Base-by-base conservation (phyloP, 2,113 vertebrate genomes). In the Atractosteus spatula region DNA sequence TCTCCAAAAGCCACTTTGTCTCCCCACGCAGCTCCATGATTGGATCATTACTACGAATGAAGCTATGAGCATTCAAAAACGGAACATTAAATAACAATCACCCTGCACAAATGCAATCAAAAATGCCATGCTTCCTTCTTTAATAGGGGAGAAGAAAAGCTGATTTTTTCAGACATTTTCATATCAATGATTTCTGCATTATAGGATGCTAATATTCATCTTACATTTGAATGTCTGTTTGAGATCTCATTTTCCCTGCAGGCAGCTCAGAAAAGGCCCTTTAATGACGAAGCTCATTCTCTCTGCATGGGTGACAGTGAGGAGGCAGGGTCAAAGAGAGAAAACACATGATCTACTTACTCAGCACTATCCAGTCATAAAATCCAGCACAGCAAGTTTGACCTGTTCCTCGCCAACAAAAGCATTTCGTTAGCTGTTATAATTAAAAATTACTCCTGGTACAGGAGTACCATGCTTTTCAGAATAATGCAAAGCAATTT, bases 271-370 rank as follows among this genome's bases (percentile, higher is more conserved):
- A 44, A 77, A 81, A 79, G 77, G 80, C 78, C 17, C 79, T 77
- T 79, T 88, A 86, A 89, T 89, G 84, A 87, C 80, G 75, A 80
- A 85, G 82, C 77, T 79, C 75, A 77, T 85, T 86, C 80, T 66
- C 84, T 6, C 87, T 85, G 88, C 79, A 67, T 86, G 85, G 75
- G 59, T 69, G 72, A 2, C 81, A 55, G 78, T 59, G 80, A 43
- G 61, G 78, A 84, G 65, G 82, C 81, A 76, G 76, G 14, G 73
- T 41, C 45, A 61, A 56, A 47, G 72, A 64, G 42, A 71, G 65
- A 45, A 16, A 72, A 75, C 62, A 68, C 63, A 13, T 45, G n/a
- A 43, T 62, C 55, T 47, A 68, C 65, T 55, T 57, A 64, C 73
- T 54, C 79, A 71, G 77, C 77, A 80, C 69, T 57, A 76, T 69